phyloP scores from a whole-genome alignment of 2,797 vertebrate species.

The Acomys russatus region DNA sequence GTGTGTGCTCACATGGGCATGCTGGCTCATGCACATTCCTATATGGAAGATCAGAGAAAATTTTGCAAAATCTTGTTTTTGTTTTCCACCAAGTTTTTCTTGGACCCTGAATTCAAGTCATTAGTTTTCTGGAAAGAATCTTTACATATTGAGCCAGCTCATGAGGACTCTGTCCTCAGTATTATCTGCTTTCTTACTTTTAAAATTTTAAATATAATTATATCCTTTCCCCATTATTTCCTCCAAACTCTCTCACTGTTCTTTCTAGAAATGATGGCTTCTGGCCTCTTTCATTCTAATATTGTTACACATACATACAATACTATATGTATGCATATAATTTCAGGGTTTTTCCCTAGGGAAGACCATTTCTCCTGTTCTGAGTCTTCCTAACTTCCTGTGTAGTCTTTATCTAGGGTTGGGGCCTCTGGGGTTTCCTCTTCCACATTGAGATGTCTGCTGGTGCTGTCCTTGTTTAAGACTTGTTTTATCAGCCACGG shows the following conservation, averaged over 20 bases:
- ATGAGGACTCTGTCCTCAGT: not conserved
- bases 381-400: not conserved
- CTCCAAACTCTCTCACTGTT: not conserved
- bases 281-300: not conserved
- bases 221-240: not conserved
- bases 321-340: not conserved
- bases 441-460: not conserved
- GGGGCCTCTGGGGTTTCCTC: too few species aligned
- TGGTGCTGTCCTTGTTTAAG: not conserved
- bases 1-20: not conserved
- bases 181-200: not conserved
- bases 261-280: not conserved
- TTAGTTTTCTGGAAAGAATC: too few species aligned
- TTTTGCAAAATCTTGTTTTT: not conserved
- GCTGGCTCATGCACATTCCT: not conserved
- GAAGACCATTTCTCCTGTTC: not conserved
- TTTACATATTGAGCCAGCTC: not conserved
- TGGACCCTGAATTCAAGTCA: not conserved
- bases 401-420: not conserved
- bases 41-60: not conserved
- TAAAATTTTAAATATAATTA: not conserved
- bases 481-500: not conserved
- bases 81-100: not conserved
- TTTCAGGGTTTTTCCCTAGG: not conserved
- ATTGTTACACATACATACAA: not conserved